Percentiles rank a stretch among this genome's conserved stretches.
phyloP scores from a whole-genome alignment of 2,888 invertebrate genomes.

The Nysson spinosus region DNA sequence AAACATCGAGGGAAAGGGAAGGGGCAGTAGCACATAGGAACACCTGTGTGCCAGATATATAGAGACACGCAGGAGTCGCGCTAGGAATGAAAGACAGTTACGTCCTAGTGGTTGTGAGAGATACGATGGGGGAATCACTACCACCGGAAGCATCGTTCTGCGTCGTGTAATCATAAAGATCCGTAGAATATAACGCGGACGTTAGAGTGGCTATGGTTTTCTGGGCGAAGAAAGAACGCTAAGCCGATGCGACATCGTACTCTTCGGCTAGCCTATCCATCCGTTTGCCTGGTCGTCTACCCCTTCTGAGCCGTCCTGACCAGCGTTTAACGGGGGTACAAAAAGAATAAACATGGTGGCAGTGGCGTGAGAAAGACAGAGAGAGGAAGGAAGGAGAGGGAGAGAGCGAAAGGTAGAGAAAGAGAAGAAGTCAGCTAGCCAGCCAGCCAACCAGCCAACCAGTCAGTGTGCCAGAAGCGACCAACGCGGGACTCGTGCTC shows the following conservation, averaged over 20 bases:
- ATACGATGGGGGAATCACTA: conserved; percentile 20
- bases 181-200: conserved; percentile 2
- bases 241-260: conserved; percentile 12
- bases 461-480: conserved; percentile 58
- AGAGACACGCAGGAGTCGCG: conserved; percentile 6
- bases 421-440: conserved; percentile 41
- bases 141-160: conserved; percentile 45
- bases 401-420: conserved; percentile 21
- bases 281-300: conserved; percentile 48
- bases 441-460: conserved; percentile 39
- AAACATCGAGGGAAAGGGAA: conserved; percentile 15
- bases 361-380: conserved; percentile 14
- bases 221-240: not conserved
- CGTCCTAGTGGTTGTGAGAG: conserved; percentile 5
- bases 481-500: conserved; percentile 49
- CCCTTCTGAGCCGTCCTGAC: conserved; percentile 48
- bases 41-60: conserved; percentile 39
- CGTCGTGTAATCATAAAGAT: conserved; percentile 38
- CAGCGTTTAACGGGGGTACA: conserved; percentile 57
- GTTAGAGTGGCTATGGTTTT: not conserved
- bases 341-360: conserved; percentile 63
- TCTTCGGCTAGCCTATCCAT: conserved; percentile 29
- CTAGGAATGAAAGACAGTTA: conserved; percentile 21
- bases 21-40: conserved; percentile 43
- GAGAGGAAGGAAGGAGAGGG: conserved; percentile 9